Base-by-base conservation (phyloP, 2,888 invertebrate species). In the Zhengitettix transpicula region DNA sequence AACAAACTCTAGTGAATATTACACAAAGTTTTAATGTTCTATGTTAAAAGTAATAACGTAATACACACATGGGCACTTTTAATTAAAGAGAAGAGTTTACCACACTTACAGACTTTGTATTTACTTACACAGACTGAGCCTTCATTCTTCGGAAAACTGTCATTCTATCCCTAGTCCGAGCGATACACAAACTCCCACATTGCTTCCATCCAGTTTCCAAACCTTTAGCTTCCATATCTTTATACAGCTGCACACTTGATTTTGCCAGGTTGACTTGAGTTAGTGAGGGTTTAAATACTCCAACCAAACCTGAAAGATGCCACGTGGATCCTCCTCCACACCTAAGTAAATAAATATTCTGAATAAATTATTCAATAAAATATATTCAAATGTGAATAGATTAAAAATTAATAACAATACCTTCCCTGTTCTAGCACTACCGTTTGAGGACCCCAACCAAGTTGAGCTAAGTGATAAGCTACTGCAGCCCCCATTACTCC, bases 401-500 rank as follows among this genome's bases (percentile, higher is more conserved):
- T 28, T 28, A 28, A 28, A 2, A 7, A 28, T 28, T 7, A 28
- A 28, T 28, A 47, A 7, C 8, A 71, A 75, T 74, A 87, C 89
- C 80, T 82, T 71, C 88, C 89, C 74, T 90, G 87, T 71, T 96
- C 95, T 52, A 96, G 74, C 0, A 96, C 73, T 16, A 94, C 75
- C 1, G 92, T 90, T 65, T 89, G 82, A 40, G 78, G 76, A 10
- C 88, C 90, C 85, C 89, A 89, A 58, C 94, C 95, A 65, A 85
- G 74, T 67, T 83, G 76, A 0, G 89, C 87, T 55, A 96, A 75
- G 71, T 95, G 90, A 72, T 94, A 95, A 12, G 93, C 94, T 10
- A 95, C 89, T 2, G 94, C 89, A 11, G 89, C 87, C 8, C 94
- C 95, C 80, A 92, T 87, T 53, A 93, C 84, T 40, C 95, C 95